Evolutionary conservation across 2,888 invertebrate species (phyloP), one percentile per base, ranked within the genome.

Genomic region (Falcaria lacertinaria): DNA sequence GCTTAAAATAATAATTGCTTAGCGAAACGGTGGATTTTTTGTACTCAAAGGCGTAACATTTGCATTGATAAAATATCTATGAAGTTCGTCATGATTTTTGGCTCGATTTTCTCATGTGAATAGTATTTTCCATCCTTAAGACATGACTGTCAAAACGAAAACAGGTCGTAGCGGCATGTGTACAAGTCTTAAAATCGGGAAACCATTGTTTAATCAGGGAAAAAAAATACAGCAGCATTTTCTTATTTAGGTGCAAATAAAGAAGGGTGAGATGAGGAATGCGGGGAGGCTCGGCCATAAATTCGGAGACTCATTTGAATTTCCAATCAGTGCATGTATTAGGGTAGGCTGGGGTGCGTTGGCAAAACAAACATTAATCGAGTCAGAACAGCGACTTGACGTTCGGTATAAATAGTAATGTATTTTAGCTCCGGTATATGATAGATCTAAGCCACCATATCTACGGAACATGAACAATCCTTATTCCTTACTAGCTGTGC

Each of bases 251-350:
- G 58, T 60, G 58, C 46, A 60, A 61, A 62, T 66, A 65, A 56
- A 67, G 68, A 63, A 75, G 78, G 74, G 77, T 62, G 67, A 57
- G 65, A 64, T 66, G 56, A 56, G 52, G 61, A 57, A 52, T 55
- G 51, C 56, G 58, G 69, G 71, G 74, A 74, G 61, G 70, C 50
- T 58, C 39, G 54, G 69, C 74, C 77, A 85, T 86, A 84, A 87
- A 86, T 86, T 83, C 71, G 74, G 73, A 57, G 76, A 50, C 80
- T 87, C 86, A 87, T 86, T 82, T 85, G 84, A 86, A 86, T 87
- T 87, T 86, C 87, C 78, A 82, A 87, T 87, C 80, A 76, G 74
- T 70, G 77, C 70, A 79, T 83, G 72, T 74, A 81, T 85, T 84
- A 82, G 63, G 42, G 64, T 52, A 58, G 52, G 50, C 53, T 22